Conservation (phyloP, 2,113 vertebrate species). For the Scalopus aquaticus region DNA sequence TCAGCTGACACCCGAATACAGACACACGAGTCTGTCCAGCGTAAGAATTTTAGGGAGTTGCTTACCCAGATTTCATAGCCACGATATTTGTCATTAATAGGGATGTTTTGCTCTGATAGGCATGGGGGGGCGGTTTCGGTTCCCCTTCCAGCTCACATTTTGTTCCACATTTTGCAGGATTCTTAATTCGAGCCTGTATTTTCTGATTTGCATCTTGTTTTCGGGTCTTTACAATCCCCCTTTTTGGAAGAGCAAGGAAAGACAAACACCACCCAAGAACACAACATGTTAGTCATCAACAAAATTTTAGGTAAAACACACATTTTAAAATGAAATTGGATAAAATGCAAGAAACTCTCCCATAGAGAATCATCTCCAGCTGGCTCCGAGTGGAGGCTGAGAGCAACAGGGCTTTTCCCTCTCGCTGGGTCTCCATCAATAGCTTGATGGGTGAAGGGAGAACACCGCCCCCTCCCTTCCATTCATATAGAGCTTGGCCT, state of each 20-base stretch:
- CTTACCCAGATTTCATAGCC: background rate
- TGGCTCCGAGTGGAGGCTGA: background rate
- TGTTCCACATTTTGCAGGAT: conserved; percentile 10
- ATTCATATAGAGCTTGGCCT: background rate
- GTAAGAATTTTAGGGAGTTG: background rate
- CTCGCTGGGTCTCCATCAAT: background rate
- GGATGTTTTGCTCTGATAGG: background rate
- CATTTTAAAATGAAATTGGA: conserved; percentile 34
- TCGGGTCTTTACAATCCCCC: background rate
- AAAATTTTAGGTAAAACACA: conserved; percentile 36
- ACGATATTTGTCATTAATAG: background rate
- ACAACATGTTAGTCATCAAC: background rate
- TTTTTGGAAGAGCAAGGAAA: conserved; percentile 24
- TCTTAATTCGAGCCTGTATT: background rate
- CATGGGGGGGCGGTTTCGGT: background rate
- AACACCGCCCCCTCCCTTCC: background rate
- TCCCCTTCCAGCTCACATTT: background rate
- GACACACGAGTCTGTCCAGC: background rate
- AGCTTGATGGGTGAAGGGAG: background rate
- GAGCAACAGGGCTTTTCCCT: background rate
- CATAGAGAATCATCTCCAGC: background rate
- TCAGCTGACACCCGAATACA: accelerated
- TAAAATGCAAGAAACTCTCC: background rate
- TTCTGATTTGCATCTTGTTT: conserved; percentile 48
- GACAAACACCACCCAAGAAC: conserved; percentile 32